Percentiles rank a stretch among this genome's conserved stretches.
These are phyloP conservation scores for Heliconius congener DNA, from an alignment of 1,140 invertebrate species.

Conservation along the genomic window DNA sequence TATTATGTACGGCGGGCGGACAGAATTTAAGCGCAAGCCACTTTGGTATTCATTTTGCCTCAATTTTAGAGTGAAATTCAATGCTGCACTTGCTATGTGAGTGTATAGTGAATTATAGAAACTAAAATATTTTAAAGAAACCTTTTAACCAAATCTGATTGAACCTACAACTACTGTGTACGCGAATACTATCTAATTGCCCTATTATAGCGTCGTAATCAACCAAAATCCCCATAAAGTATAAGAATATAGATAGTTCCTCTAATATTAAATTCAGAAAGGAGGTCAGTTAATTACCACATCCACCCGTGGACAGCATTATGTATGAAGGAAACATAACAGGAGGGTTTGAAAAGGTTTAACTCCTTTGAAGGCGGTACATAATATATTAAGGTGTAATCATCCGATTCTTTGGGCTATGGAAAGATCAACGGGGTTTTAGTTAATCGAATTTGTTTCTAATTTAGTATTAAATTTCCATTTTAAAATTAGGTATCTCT, in stretches of 20 bases:
- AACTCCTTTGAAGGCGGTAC: constrained; percentile 1
- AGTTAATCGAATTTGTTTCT: not conserved
- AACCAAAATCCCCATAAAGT: not conserved
- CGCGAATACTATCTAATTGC: too few relatives aligned
- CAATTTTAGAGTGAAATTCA: too few relatives aligned
- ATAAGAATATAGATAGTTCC: not conserved
- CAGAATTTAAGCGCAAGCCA: too few relatives aligned
- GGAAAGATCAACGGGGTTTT: not conserved
- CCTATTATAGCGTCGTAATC: too few relatives aligned
- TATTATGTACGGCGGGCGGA: not conserved
- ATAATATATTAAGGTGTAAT: constrained; percentile 3
- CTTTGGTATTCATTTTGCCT: too few relatives aligned
- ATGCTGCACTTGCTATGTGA: too few relatives aligned
- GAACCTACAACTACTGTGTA: too few relatives aligned
- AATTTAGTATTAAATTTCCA: not conserved
- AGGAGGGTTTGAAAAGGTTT: constrained; percentile 4
- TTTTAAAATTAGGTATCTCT: not conserved
- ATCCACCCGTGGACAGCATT: not conserved
- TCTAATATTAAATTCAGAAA: not conserved
- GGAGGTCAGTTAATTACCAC: constrained; percentile 1
- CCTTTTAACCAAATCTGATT: too few relatives aligned
- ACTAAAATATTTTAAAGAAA: too few relatives aligned
- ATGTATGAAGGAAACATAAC: constrained; percentile 9
- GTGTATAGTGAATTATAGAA: too few relatives aligned
- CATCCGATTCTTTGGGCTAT: not conserved